A percentile compares a stretch with the other conserved stretches of the same genome.
phyloP scores from a whole-genome alignment of 2,888 invertebrate genomes.

The Harpalus rubripes region DNA sequence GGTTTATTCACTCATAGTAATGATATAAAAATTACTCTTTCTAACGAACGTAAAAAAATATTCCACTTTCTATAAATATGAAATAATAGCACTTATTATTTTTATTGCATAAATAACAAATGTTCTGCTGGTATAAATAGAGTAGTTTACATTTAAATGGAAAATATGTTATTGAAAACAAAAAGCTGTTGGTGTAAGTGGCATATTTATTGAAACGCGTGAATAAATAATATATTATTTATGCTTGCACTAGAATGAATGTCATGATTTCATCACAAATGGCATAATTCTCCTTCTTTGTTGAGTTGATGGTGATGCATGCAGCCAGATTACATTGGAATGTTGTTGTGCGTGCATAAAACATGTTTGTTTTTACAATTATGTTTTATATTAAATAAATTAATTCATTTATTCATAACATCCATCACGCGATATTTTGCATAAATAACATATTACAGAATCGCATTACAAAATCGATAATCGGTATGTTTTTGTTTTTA shows the following conservation, averaged over 20 bases:
- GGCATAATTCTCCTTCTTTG: slow-evolving; percentile 38
- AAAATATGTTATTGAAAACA: slow-evolving; percentile 20
- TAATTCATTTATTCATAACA: slow-evolving; percentile 49
- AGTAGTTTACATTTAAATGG: neutral
- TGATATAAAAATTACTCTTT: no score
- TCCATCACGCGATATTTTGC: slow-evolving; percentile 42
- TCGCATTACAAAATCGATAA: slow-evolving; percentile 3
- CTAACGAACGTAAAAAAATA: no score
- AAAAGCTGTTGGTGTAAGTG: neutral
- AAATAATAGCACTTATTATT: no score
- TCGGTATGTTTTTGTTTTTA: neutral
- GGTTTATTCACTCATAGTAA: no score
- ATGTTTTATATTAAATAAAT: slow-evolving; percentile 48
- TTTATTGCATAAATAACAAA: no score
- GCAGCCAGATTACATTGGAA: slow-evolving; percentile 46
- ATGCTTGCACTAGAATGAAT: slow-evolving; percentile 12
- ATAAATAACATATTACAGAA: slow-evolving; percentile 42
- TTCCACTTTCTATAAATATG: no score
- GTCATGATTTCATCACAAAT: slow-evolving; percentile 35
- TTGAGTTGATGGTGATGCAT: slow-evolving; percentile 35
- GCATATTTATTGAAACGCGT: slow-evolving; percentile 22
- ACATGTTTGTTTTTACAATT: slow-evolving; percentile 54
- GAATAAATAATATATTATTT: slow-evolving; percentile 38
- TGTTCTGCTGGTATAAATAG: neutral
- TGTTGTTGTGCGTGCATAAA: slow-evolving; percentile 43